Evolutionary conservation across 2,888 invertebrate genomes (phyloP), one percentile per base, ranked within the genome.

Genomic region (Griposia aprilina): DNA sequence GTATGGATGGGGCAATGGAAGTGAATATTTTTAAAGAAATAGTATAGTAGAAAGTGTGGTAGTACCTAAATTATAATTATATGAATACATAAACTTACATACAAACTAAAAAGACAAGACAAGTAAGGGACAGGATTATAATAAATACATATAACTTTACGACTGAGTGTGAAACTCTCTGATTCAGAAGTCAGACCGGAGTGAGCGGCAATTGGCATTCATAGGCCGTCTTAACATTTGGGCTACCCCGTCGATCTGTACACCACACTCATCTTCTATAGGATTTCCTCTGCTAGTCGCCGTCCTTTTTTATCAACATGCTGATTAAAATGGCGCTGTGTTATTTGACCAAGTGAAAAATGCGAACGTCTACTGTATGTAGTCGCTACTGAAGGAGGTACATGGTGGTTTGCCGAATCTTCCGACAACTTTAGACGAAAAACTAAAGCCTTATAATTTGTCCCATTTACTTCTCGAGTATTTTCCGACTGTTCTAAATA

Each of bases 401-500:
- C 30, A 36, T 36, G 15, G 59, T 48, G 48, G 48, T 48, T 48
- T 48, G 1, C 13, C 48, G 48, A 48, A 48, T 45, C 45, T 11
- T 45, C 11, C 45, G 11, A 10, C 11, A 48, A 48, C 48, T 48
- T 13, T 11, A 8, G 23, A 13, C 30, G n/a, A 55, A 45, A 41
- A 26, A 20, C 15, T 45, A 41, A 30, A 26, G 7, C 23, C 23
- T n/a, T 36, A 36, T 23, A 55, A 45, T 20, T 20, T 1, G 10
- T 13, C 57, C 41, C 20, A 71, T 48, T 48, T 30, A 60, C 30
- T n/a, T 63, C 20, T 52, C 41, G n/a, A 62, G 11, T 17, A 62
- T 17, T 17, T 50, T 30, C 23, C 23, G 36, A 36, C 60, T n/a
- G n/a, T 72, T 72, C n/a, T 50, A 20, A 72, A 72, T 36, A 62